A percentile compares a stretch with the other conserved stretches of the same genome.
These are phyloP conservation scores for Cyprinodon brontotheroides DNA, from an alignment of 2,113 vertebrate genomes.

Conservation along the genomic window DNA sequence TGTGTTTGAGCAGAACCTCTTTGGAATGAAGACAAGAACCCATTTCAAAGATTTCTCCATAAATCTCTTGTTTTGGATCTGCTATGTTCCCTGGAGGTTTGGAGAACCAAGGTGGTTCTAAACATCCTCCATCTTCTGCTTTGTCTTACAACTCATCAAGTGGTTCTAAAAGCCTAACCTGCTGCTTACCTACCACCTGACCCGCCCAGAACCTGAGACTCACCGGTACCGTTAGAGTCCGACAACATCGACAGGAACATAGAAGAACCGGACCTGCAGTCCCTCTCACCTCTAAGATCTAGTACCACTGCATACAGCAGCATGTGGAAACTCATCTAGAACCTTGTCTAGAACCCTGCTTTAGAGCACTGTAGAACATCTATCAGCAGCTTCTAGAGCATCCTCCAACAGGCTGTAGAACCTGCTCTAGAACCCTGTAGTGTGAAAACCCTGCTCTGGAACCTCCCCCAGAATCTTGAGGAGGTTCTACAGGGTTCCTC, in stretches of 20 bases:
- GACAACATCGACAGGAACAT: background rate
- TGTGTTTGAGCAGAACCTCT: constrained; percentile 69
- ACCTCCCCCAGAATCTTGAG: no score
- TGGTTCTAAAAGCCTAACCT: constrained; percentile 1
- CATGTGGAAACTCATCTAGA: background rate
- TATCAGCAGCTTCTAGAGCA: no score
- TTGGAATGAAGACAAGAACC: background rate
- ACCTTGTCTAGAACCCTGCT: no score
- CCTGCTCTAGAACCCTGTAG: background rate
- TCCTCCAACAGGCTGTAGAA: background rate
- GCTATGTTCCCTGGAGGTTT: no score
- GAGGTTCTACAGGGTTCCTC: no score
- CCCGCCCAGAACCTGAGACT: background rate
- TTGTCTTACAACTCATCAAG: background rate
- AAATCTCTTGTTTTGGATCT: constrained; percentile 25
- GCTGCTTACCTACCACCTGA: constrained; percentile 20
- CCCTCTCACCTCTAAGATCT: no score
- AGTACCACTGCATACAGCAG: no score
- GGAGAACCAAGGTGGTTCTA: no score
- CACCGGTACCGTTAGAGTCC: background rate
- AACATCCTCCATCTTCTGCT: no score
- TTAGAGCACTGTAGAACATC: no score
- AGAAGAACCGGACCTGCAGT: background rate
- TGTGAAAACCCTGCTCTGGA: no score
- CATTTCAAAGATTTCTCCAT: background rate